These are phyloP conservation scores for Tanypteryx hageni DNA, from an alignment of 2,888 invertebrate species.

Conservation along the genomic window DNA sequence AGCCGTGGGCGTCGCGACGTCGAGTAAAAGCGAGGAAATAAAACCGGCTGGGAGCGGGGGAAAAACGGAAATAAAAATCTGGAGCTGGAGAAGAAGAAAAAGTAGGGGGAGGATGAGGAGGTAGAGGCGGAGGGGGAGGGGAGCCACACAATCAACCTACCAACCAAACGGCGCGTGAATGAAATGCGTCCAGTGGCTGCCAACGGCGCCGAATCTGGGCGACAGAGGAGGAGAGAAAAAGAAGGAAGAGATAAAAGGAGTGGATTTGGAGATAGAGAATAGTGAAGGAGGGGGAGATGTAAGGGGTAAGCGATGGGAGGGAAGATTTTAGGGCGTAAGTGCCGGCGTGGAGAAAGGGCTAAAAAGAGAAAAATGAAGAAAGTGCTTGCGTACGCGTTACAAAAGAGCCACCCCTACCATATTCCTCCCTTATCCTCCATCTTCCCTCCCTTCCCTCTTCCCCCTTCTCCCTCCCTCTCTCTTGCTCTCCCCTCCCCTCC, in stretches of 20 bases:
- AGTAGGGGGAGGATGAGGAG: neutral
- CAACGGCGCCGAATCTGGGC: conserved; percentile 51
- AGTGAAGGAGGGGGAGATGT: neutral
- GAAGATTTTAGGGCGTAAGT: neutral
- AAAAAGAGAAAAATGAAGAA: conserved; percentile 21
- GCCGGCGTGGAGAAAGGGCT: neutral
- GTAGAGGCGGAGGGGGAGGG: neutral
- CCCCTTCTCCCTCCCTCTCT: neutral
- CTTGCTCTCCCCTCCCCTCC: neutral
- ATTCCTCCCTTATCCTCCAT: neutral
- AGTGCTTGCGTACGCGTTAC: conserved; percentile 52
- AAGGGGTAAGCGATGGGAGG: conserved; percentile 22
- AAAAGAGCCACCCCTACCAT: neutral
- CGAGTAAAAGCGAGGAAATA: conserved; percentile 57
- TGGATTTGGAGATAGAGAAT: neutral
- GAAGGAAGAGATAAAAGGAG: conserved; percentile 8
- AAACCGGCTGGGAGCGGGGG: conserved; percentile 44
- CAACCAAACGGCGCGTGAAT: conserved; percentile 64
- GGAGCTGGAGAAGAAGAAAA: neutral
- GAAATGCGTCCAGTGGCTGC: conserved; percentile 52
- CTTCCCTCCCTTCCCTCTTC: neutral
- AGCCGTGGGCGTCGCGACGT: conserved; percentile 60
- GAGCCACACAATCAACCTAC: conserved; percentile 46
- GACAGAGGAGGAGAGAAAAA: conserved; percentile 5
- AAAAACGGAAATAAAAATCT: neutral